Evolutionary conservation across 2,797 vertebrate species (phyloP), one percentile per base, ranked within the genome.

Genomic region (Dicrostonyx torquatus): DNA sequence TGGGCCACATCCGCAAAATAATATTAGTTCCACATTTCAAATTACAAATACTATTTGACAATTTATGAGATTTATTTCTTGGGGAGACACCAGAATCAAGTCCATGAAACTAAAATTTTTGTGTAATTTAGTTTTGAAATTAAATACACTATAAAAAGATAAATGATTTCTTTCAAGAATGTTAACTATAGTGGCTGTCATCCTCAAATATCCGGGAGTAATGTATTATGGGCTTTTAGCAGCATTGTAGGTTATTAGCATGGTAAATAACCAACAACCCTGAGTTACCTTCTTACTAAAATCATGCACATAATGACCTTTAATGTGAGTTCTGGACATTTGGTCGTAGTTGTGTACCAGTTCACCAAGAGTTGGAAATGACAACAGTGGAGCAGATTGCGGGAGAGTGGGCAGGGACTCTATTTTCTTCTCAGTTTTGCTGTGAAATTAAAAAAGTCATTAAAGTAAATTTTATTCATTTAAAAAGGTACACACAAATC

Each of bases 91-190:
- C 18, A 73, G 64, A 91, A n/a, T 78, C 72, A 83, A 72, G 24
- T 77, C 40, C 31, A 55, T 37, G 70, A 91, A 82, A 79, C 43
- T 68, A 93, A 88, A 2, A 76, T 75, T 86, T 43, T 72, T 9
- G 43, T 90, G 31, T 31, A 60, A 64, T 58, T 95, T 87, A 76
- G 70, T 87, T 91, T 60, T 93, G 8, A 91, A 95, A 86, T 24
- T 11, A 43, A 91, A 89, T 80, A 77, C 37, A 58, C 12, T 53
- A 8, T 76, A 8, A 60, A 15, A 70, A 78, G 45, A 72, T 78
- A 87, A 91, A 43, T 88, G 50, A 66, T 72, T 95, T 94, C 15
- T 80, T 92, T 93, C 24, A 93, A 84, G 70, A 92, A 1, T 24
- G 48, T 79, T 89, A 45, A 20, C 75, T 85, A 6, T 15, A 80